phyloP scores from a whole-genome alignment of 2,113 vertebrate species.

The Otus sunia region DNA sequence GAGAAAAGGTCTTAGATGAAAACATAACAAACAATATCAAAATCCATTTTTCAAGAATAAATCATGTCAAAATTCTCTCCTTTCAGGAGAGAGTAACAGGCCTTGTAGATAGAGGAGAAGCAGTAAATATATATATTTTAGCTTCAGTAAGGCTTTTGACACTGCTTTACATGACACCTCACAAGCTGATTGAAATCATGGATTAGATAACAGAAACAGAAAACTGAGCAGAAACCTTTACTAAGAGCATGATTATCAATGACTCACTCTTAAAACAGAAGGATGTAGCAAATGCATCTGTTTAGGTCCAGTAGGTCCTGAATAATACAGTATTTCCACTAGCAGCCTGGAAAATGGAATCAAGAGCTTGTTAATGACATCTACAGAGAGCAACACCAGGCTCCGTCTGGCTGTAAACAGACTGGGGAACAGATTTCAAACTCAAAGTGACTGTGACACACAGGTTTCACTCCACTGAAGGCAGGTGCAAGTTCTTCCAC shows the following conservation, averaged over 20 bases:
- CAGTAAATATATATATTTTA: not conserved
- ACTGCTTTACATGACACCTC: not conserved
- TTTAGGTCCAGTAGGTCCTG: constrained; percentile 9
- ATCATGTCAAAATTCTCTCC: not conserved
- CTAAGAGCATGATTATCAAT: not conserved
- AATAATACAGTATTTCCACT: not conserved
- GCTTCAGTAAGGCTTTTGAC: not conserved
- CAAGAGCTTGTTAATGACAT: constrained; percentile 8
- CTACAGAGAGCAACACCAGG: not conserved
- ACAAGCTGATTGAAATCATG: not conserved
- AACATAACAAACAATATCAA: not conserved
- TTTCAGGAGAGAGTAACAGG: not conserved
- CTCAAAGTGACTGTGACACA: not conserved
- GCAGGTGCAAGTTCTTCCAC: not conserved
- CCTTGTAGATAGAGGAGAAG: not conserved
- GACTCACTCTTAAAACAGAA: not conserved
- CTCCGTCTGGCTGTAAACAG: not conserved
- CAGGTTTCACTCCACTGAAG: not conserved
- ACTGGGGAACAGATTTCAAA: constrained; percentile 38
- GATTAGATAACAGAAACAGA: not conserved
- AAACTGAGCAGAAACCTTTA: not conserved
- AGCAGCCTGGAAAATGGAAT: not conserved
- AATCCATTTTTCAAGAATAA: not conserved
- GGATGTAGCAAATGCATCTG: not conserved
- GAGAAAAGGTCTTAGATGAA: not conserved